Conservation (phyloP, 2,888 invertebrate species). For the Dusona sp. region DNA sequence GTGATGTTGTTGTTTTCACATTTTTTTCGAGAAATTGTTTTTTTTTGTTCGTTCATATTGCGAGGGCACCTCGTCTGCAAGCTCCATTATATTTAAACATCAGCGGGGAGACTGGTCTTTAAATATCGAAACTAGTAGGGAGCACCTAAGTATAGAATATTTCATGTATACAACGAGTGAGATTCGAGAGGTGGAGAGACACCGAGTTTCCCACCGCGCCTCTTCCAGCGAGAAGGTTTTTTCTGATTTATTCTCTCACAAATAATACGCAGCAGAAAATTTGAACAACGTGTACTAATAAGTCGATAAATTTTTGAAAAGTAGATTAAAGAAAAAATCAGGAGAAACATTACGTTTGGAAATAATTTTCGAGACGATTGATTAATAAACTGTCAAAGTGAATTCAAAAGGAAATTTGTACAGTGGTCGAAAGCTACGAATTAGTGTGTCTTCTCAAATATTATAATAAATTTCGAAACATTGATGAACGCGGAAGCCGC, state of each 20-base stretch:
- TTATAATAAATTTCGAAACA: background rate
- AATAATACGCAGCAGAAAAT: too few species aligned
- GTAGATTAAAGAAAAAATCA: too few species aligned
- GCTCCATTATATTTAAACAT: slow-evolving; percentile 67
- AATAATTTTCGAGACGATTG: background rate
- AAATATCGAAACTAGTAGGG: slow-evolving; percentile 66
- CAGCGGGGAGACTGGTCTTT: slow-evolving; percentile 55
- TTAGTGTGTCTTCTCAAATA: background rate
- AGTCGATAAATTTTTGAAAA: too few species aligned
- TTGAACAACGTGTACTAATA: too few species aligned
- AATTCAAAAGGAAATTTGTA: too few species aligned
- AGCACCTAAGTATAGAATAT: slow-evolving; percentile 65
- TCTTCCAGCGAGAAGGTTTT: slow-evolving; percentile 9
- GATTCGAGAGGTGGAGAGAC: slow-evolving; percentile 34
- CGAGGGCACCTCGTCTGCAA: slow-evolving; percentile 56
- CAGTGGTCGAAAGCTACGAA: too few species aligned
- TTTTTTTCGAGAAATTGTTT: slow-evolving; percentile 8
- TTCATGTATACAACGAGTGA: slow-evolving; percentile 55
- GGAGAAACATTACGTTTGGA: too few species aligned
- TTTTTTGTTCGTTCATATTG: slow-evolving; percentile 45
- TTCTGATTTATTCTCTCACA: too few species aligned
- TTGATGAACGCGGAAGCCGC: background rate
- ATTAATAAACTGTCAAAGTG: background rate
- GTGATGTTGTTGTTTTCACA: background rate
- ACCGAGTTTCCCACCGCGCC: slow-evolving; percentile 6